phyloP scores from a whole-genome alignment of 2,888 invertebrate genomes.

The Pomacea canaliculata region DNA sequence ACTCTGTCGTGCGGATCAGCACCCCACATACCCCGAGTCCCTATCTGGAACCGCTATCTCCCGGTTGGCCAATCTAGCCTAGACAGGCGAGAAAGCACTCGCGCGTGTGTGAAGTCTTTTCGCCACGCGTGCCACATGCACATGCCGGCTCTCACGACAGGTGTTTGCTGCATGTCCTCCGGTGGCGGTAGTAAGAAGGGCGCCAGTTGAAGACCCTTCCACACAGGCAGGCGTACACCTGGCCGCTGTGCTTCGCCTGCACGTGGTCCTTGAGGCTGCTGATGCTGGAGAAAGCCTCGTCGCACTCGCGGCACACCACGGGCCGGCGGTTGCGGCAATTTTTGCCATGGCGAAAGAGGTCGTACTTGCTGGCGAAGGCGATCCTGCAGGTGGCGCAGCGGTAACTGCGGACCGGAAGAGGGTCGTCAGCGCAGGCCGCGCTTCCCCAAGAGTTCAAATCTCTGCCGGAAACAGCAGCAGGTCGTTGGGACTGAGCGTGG shows the following conservation, averaged over 20 bases:
- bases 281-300: constrained; percentile 1
- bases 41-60: too few species aligned
- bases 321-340: constrained; percentile 1
- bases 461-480: too few species aligned
- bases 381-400: constrained; percentile 7
- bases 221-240: constrained; percentile 23
- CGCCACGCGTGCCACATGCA: too few species aligned
- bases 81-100: too few species aligned
- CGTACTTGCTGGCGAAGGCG: constrained; percentile 11
- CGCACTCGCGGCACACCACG: neutral
- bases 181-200: constrained; percentile 31
- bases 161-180: constrained; percentile 16
- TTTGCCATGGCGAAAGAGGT: constrained; percentile 18
- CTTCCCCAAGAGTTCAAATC: too few species aligned
- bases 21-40: too few species aligned
- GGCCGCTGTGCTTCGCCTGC: constrained; percentile 30
- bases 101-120: too few species aligned
- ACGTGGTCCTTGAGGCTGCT: constrained; percentile 30
- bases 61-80: too few species aligned
- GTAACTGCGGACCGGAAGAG: constrained; percentile 2
- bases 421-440: neutral
- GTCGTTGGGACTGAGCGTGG: too few species aligned
- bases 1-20: too few species aligned
- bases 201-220: constrained; percentile 29
- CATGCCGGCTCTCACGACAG: too few species aligned